Percentiles rank a stretch among this genome's conserved stretches.
Conservation (phyloP, 2,888 invertebrate species). For the Microctonus hyperodae region DNA sequence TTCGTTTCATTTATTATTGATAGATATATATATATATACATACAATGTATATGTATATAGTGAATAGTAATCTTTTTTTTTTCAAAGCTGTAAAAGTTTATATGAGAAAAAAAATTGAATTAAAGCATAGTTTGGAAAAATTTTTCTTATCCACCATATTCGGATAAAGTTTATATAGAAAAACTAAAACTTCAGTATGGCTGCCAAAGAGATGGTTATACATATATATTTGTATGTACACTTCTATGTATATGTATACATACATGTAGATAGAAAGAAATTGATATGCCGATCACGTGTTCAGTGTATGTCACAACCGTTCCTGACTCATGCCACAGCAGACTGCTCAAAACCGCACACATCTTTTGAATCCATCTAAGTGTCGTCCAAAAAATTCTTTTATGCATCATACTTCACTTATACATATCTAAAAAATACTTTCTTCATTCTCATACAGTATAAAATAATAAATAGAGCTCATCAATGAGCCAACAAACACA, state of each 20-base stretch:
- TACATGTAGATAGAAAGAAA: neutral
- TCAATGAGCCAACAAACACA: too few species aligned
- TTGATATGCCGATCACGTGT: constrained; percentile 34
- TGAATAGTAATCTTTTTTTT: neutral
- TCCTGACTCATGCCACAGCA: constrained; percentile 15
- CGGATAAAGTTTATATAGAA: neutral
- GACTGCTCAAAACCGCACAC: constrained; percentile 13
- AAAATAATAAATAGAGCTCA: too few species aligned
- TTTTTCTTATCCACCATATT: constrained; percentile 8
- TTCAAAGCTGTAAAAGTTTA: neutral
- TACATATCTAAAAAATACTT: neutral
- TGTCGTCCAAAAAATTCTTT: constrained; percentile 21
- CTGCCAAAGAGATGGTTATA: neutral
- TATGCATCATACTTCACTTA: neutral
- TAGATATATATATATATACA: too few species aligned
- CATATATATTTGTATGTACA: neutral
- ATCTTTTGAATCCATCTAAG: constrained; percentile 28
- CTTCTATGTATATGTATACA: neutral
- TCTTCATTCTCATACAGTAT: neutral
- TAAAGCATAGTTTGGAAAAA: constrained; percentile 19
- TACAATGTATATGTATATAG: neutral
- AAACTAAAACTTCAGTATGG: constrained; percentile 17
- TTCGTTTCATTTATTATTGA: neutral
- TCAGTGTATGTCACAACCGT: constrained; percentile 26
- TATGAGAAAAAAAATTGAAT: constrained; percentile 29